Conservation (phyloP, 1,140 invertebrate species). For the Microplitis mediator region DNA sequence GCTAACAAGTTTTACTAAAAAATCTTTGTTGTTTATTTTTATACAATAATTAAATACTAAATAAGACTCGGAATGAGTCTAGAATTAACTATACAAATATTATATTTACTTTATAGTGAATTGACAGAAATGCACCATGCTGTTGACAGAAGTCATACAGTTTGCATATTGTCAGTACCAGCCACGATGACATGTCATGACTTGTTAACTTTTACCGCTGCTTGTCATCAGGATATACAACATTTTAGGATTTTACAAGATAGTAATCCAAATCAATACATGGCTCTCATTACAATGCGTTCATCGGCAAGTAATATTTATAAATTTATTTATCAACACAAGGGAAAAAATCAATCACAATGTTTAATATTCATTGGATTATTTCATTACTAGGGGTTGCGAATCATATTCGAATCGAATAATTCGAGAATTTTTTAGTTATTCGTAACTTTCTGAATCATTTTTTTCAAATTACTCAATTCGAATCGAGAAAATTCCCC, state of each 20-base stretch:
- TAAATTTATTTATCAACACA: neutral
- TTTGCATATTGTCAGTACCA: conserved; percentile 92
- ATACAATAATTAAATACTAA: too few species aligned
- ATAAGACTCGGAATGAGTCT: too few species aligned
- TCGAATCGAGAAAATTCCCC: too few species aligned
- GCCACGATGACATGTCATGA: conserved; percentile 92
- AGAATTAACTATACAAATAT: conserved; percentile 5
- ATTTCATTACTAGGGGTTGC: too few species aligned
- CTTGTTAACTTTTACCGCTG: conserved; percentile 91
- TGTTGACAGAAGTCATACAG: conserved; percentile 78
- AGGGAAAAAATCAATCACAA: neutral
- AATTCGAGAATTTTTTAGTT: too few species aligned
- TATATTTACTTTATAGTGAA: conserved; percentile 57
- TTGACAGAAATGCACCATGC: conserved; percentile 69
- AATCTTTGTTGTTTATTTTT: too few species aligned
- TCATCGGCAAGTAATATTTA: conserved; percentile 63
- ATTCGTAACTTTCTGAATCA: too few species aligned
- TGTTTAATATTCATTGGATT: too few species aligned
- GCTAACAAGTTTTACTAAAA: too few species aligned
- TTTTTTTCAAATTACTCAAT: too few species aligned
- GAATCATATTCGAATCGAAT: too few species aligned
- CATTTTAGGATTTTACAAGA: conserved; percentile 91
- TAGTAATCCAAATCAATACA: conserved; percentile 92
- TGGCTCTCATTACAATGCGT: conserved; percentile 89
- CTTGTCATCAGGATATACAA: conserved; percentile 87